phyloP scores from a whole-genome alignment of 1,140 invertebrate species.

The Euura saliciscinereae region DNA sequence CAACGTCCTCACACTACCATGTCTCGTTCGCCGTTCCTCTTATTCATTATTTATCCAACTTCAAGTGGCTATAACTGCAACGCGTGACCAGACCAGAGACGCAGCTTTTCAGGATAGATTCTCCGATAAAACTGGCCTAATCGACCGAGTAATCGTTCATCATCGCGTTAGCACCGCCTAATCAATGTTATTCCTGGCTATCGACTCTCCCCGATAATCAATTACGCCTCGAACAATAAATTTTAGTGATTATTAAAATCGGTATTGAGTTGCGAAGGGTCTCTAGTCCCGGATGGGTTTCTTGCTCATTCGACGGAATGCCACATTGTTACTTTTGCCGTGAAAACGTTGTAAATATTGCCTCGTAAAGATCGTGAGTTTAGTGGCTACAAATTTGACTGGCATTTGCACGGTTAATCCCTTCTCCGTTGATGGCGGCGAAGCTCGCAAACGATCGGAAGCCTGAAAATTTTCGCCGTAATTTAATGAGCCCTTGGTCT shows the following conservation, averaged over 20 bases:
- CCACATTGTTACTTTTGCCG: slow-evolving; percentile 49
- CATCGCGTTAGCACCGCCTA: no score
- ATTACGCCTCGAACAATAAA: no score
- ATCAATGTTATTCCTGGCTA: no score
- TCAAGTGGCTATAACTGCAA: background rate
- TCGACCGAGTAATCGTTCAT: no score
- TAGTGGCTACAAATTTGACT: slow-evolving; percentile 57
- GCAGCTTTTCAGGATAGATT: no score
- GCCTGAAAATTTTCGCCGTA: background rate
- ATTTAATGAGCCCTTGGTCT: slow-evolving; percentile 45
- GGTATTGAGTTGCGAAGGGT: no score
- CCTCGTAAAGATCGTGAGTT: slow-evolving; percentile 49
- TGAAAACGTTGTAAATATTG: slow-evolving; percentile 54
- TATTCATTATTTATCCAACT: background rate
- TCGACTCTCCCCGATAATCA: no score
- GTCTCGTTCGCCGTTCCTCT: background rate
- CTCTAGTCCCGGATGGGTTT: background rate
- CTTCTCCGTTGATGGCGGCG: background rate
- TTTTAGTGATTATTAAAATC: no score
- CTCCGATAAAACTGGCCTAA: no score
- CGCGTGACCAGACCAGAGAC: no score
- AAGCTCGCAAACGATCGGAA: background rate
- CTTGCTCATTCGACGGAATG: slow-evolving; percentile 14
- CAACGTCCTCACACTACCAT: background rate
- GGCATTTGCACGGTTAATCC: background rate